Evolutionary conservation across 92 coral and sea anemone species (phyloP), one percentile per base, ranked within the genome.

Genomic region (Zoanthus sansibaricus): DNA sequence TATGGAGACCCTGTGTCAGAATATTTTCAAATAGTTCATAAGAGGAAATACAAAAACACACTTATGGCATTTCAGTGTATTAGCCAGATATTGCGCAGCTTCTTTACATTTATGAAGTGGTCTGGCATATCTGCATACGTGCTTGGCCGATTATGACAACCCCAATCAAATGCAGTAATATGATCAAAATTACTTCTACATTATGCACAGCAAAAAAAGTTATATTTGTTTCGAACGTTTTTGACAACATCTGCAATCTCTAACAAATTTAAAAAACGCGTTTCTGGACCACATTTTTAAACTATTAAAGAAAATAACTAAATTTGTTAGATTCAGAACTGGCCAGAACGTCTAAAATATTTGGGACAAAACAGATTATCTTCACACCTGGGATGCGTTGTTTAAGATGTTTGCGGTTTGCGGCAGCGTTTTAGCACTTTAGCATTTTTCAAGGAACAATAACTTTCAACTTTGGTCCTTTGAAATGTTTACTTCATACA

Each of bases 31-130:
- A 56, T 56, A 56, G 64, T 56, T 56, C 64, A 56, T 56, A 56
- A 56, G 64, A 56, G 64, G 64, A 56, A 56, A 56, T 56, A 56
- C 64, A 56, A 56, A 56, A 56, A 56, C 64, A 56, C 64, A 56
- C 64, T 56, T 56, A 56, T 56, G 64, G 64, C 64, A 56, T 56
- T 56, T 56, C 64, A 56, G 64, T 56, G 64, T 56, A 56, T 56
- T 56, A 56, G 64, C 64, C n/a, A n/a, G 64, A 56, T 56, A 56
- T 56, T 56, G 4, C n/a, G 64, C 64, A 56, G 64, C n/a, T n/a
- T 56, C 64, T 56, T 56, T 56, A 56, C 64, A 56, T 56, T 56
- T 56, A 11, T 9, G 15, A 15, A 56, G n/a, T 7, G 64, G 64
- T 56, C 64, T 7, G 64, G 64, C 64, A 56, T 56, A 4, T 12